Evolutionary conservation across 2,113 vertebrate species (phyloP).

Genomic region (Rhinolophus sinicus): DNA sequence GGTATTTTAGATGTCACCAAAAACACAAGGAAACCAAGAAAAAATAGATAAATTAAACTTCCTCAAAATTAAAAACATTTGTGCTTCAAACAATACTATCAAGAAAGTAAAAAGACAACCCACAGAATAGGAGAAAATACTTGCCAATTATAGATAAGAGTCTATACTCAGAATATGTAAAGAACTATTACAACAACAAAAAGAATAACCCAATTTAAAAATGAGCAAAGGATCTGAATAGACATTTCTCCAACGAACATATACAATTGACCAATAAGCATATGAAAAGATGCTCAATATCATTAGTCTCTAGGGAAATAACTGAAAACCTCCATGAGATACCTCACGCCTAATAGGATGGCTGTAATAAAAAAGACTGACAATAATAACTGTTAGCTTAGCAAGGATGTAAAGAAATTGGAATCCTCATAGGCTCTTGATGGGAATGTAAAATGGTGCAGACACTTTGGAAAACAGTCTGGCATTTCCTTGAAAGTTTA

Average conservation of each 20-base stretch:
- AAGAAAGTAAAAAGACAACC: constrained; percentile 28
- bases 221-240: not conserved
- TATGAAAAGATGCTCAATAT: constrained; percentile 7
- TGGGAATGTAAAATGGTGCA: not conserved
- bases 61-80: constrained; percentile 24
- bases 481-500: not conserved
- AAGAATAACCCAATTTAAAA: not conserved
- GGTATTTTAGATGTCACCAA: constrained; percentile 27
- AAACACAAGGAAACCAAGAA: not conserved
- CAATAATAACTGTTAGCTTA: not conserved
- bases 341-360: not conserved
- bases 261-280: not conserved
- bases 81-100: not conserved
- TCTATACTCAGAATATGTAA: not conserved
- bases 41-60: not conserved
- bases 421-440: not conserved
- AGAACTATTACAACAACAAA: constrained; percentile 17
- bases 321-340: not conserved
- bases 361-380: not conserved
- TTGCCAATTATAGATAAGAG: not conserved
- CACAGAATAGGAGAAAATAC: not conserved
- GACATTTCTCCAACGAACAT: constrained; percentile 23
- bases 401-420: not conserved
- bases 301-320: not conserved
- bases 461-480: not conserved